These are phyloP conservation scores for Beroe ovata DNA, from an alignment of 37 sponge, comb jelly and placozoan genomes.

Conservation along the genomic window DNA sequence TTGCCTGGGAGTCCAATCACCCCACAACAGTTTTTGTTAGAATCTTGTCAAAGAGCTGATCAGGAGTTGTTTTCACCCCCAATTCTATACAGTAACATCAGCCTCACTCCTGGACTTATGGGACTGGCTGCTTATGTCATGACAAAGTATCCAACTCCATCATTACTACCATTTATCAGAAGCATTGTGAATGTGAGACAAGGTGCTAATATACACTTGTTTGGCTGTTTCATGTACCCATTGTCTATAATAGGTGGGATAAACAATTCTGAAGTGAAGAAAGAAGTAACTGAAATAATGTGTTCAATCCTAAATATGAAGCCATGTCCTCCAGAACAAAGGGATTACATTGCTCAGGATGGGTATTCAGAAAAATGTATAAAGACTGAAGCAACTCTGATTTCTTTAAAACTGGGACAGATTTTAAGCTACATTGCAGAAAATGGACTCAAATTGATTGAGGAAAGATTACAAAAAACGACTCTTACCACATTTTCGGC, in stretches of 20 bases:
- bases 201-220: constrained; percentile 6
- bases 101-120: constrained; percentile 40
- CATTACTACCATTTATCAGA: constrained; percentile 41
- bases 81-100: constrained; percentile 1
- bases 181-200: not conserved
- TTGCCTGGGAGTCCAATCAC: not conserved
- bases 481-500: constrained; percentile 40
- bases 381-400: constrained; percentile 5
- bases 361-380: constrained; percentile 46
- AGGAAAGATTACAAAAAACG: not conserved
- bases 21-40: not conserved
- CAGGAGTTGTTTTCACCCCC: not conserved
- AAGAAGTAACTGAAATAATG: constrained; percentile 9
- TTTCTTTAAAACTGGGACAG: constrained; percentile 20
- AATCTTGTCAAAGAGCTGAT: not conserved
- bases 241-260: constrained; percentile 23
- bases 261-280: not conserved
- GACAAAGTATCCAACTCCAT: constrained; percentile 41
- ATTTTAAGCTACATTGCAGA: constrained; percentile 42
- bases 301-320: constrained; percentile 23
- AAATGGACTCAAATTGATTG: not conserved
- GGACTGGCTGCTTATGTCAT: constrained; percentile 52
- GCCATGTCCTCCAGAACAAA: constrained; percentile 24
- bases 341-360: constrained; percentile 1
- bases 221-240: constrained; percentile 32